Evolutionary conservation across 2,888 invertebrate species (phyloP).

Genomic region (Eudemis profundana): DNA sequence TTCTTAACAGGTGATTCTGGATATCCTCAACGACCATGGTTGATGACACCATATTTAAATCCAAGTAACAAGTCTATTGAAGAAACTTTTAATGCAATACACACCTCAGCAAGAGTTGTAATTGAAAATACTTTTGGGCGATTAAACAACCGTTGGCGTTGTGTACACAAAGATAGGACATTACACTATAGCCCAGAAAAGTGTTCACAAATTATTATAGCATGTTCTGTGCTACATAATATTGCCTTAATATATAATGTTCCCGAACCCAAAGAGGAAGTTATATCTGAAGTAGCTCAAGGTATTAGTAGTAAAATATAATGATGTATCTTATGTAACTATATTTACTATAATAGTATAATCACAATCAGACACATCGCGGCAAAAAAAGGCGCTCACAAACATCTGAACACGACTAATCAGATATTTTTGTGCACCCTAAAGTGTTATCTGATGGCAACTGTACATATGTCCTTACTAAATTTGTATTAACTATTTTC

Average conservation of each 20-base stretch:
- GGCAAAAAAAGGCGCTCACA: too few relatives aligned
- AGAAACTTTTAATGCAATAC: background rate
- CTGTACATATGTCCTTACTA: too few relatives aligned
- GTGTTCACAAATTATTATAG: constrained; percentile 26
- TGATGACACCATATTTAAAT: constrained; percentile 19
- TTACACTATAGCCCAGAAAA: constrained; percentile 11
- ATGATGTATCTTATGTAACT: too few relatives aligned
- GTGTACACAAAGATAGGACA: background rate
- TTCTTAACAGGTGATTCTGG: too few relatives aligned
- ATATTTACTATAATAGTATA: background rate
- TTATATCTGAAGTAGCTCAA: constrained; percentile 12
- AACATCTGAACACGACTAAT: too few relatives aligned
- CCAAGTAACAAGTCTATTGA: constrained; percentile 3
- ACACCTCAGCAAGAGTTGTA: constrained; percentile 14
- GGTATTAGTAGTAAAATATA: constrained; percentile 1
- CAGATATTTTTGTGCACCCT: too few relatives aligned
- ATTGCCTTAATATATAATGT: constrained; percentile 32
- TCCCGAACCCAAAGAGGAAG: constrained; percentile 27
- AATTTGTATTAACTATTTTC: background rate
- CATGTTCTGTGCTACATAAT: constrained; percentile 15
- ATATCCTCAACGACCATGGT: constrained; percentile 10
- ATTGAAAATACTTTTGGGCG: constrained; percentile 18
- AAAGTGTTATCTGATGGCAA: too few relatives aligned
- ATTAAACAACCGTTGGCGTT: constrained; percentile 13
- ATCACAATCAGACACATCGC: too few relatives aligned